Evolutionary conservation across 2,113 vertebrate genomes (phyloP).

Genomic region (Peromyscus polionotus): DNA sequence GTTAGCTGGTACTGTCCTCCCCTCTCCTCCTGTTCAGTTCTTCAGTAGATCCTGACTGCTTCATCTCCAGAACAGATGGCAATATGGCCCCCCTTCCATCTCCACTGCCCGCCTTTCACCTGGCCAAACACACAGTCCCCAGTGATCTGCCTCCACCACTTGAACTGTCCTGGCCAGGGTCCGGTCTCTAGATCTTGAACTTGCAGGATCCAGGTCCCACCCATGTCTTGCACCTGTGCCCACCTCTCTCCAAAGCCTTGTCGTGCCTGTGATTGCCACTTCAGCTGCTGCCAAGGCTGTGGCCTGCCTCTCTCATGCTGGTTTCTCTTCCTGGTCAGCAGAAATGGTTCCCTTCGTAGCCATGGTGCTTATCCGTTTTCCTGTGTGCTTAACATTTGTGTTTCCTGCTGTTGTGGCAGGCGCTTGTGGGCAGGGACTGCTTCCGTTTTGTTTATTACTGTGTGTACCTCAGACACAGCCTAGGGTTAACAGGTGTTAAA

Average conservation of each 20-base stretch:
- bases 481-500: background rate
- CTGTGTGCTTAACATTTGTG: background rate
- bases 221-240: background rate
- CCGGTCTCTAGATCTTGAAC: background rate
- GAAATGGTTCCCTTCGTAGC: background rate
- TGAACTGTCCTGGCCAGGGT: background rate
- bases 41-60: background rate
- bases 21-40: rapidly evolving
- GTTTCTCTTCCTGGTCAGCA: background rate
- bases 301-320: background rate
- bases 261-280: background rate
- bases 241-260: background rate
- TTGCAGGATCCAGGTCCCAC: background rate
- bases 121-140: background rate
- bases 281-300: background rate
- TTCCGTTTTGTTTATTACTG: background rate
- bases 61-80: background rate
- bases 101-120: background rate
- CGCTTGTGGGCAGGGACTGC: background rate
- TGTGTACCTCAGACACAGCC: background rate
- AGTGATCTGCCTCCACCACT: background rate
- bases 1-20: background rate
- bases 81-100: rapidly evolving
- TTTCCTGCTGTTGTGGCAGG: background rate
- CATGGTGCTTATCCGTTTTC: background rate